phyloP scores from a whole-genome alignment of 2,888 invertebrate genomes.

The Hydroisotoma schaefferi region DNA sequence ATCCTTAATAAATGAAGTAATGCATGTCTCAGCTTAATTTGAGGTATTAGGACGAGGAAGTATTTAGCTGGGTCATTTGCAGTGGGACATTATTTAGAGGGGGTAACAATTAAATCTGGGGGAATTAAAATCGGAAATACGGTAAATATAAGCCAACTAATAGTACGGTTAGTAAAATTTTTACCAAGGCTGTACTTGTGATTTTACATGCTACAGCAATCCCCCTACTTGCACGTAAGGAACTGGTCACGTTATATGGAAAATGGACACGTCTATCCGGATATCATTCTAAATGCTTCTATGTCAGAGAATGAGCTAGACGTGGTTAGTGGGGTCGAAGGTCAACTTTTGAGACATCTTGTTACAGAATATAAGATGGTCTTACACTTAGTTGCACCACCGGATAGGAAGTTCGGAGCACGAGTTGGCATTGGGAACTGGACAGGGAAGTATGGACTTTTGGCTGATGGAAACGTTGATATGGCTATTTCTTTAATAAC shows the following conservation, averaged over 20 bases:
- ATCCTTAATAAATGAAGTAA: too few relatives aligned
- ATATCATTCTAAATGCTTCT: background rate
- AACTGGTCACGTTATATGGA: background rate
- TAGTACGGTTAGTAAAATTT: too few relatives aligned
- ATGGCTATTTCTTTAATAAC: slow-evolving; percentile 11
- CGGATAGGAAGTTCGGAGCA: slow-evolving; percentile 9
- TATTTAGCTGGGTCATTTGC: too few relatives aligned
- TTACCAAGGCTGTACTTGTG: too few relatives aligned
- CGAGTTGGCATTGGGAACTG: slow-evolving; percentile 17
- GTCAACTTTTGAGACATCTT: slow-evolving; percentile 12
- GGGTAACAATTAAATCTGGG: too few relatives aligned
- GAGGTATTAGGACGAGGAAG: too few relatives aligned
- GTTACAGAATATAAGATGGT: slow-evolving; percentile 14
- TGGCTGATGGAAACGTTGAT: slow-evolving; percentile 13
- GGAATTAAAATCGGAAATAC: too few relatives aligned
- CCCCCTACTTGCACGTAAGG: background rate
- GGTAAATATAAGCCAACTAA: too few relatives aligned
- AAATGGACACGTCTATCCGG: background rate
- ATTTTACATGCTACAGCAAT: too few relatives aligned
- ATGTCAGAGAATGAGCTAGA: background rate
- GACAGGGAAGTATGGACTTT: slow-evolving; percentile 20
- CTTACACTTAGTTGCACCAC: slow-evolving; percentile 12
- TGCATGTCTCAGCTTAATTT: too few relatives aligned
- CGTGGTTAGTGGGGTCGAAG: slow-evolving; percentile 13
- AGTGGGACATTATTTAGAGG: too few relatives aligned